phyloP scores from a whole-genome alignment of 53 echinoderm and acorn worm genomes.

The Actinopyga echinites region DNA sequence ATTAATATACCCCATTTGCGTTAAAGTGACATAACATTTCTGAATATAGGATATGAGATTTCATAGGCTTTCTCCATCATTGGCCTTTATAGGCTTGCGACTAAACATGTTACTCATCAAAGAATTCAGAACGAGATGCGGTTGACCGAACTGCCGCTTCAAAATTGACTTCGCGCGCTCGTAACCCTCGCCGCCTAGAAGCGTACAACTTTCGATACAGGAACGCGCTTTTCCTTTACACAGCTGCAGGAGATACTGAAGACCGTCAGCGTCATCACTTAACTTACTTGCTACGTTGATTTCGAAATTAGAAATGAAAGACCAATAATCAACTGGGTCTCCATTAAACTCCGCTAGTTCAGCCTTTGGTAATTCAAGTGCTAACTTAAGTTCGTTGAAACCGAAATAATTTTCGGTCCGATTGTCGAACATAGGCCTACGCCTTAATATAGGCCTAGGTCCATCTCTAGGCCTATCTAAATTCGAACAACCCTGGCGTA shows the following conservation, averaged over 20 bases:
- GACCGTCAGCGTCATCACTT: conserved; percentile 7
- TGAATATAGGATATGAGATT: conserved; percentile 43
- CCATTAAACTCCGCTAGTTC: conserved; percentile 49
- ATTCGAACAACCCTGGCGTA: no score
- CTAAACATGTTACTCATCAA: conserved; percentile 16
- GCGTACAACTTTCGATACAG: conserved; percentile 48
- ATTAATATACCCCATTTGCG: conserved; percentile 40
- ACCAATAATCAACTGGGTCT: conserved; percentile 38
- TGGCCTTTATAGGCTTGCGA: conserved; percentile 17
- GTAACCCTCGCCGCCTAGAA: conserved; percentile 39
- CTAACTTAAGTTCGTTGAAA: conserved; percentile 28
- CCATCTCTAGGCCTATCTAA: no score
- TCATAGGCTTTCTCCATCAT: conserved; percentile 15
- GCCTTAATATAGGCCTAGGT: no score
- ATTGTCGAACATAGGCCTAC: no score
- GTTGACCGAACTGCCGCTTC: conserved; percentile 47
- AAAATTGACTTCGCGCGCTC: conserved; percentile 34
- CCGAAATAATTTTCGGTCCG: background rate
- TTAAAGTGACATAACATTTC: conserved; percentile 43
- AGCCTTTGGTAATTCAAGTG: conserved; percentile 53
- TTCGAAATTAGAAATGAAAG: conserved; percentile 35
- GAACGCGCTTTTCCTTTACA: conserved; percentile 56
- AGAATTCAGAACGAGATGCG: conserved; percentile 13
- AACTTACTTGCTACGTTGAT: conserved; percentile 23
- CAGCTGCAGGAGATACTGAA: conserved; percentile 47